Conservation (phyloP, 2,888 invertebrate species). For the Strigamia maritima region DNA sequence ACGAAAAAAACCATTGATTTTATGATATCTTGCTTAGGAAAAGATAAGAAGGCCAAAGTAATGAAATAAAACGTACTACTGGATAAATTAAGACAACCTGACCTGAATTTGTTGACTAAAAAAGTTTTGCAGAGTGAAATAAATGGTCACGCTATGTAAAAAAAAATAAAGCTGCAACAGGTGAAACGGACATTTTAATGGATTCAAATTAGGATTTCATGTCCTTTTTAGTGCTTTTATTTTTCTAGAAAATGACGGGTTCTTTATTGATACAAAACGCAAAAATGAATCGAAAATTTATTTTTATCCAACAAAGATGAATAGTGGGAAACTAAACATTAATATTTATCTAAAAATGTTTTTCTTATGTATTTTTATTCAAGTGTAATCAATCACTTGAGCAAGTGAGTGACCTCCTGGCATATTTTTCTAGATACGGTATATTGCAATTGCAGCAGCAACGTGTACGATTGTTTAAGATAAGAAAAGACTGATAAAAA, state of each 20-base stretch:
- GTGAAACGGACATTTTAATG: too few species aligned
- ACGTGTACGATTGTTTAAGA: not conserved
- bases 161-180: too few species aligned
- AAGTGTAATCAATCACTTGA: not conserved
- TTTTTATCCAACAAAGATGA: too few species aligned
- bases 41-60: slow-evolving; percentile 4
- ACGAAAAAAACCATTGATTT: not conserved
- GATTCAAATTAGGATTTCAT: too few species aligned
- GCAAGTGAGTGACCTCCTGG: not conserved
- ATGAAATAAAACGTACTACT: not conserved
- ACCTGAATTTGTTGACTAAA: not conserved
- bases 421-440: not conserved
- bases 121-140: too few species aligned
- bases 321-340: too few species aligned
- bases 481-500: not conserved
- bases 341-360: too few species aligned
- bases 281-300: too few species aligned
- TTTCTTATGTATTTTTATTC: not conserved
- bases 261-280: too few species aligned
- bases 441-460: not conserved
- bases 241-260: too few species aligned
- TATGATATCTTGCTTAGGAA: not conserved
- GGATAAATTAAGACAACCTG: not conserved
- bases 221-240: too few species aligned
- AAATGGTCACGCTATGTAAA: too few species aligned